Conservation (phyloP, 2,113 vertebrate genomes). For the Tachysurus vachellii region DNA sequence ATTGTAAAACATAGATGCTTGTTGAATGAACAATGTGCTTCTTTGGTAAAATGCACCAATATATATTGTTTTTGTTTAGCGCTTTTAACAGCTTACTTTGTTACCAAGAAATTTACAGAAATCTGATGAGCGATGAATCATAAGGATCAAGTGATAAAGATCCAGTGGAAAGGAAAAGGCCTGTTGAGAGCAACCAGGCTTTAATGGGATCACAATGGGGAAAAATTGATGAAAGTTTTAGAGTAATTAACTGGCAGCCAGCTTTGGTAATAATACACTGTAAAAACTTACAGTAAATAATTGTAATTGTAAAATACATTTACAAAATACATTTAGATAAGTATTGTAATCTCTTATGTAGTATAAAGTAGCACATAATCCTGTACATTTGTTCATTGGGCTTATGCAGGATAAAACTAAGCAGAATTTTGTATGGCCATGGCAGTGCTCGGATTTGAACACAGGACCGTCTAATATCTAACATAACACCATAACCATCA, state of each 20-base stretch:
- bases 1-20: neutral
- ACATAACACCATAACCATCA: neutral
- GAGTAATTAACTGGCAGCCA: neutral
- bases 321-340: neutral
- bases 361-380: neutral
- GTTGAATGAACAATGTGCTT: neutral
- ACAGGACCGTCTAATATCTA: neutral
- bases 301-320: neutral
- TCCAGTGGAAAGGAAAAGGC: neutral
- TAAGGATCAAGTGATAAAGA: neutral
- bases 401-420: neutral
- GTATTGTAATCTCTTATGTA: neutral
- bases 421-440: neutral
- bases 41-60: neutral
- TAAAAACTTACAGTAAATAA: neutral
- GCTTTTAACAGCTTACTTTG: neutral
- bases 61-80: neutral
- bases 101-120: neutral
- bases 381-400: neutral
- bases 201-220: neutral
- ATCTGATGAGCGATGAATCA: neutral
- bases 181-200: neutral
- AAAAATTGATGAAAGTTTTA: neutral
- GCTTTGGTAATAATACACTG: neutral
- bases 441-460: neutral